These are phyloP conservation scores for Anoplius nigerrimus DNA, from an alignment of 2,888 invertebrate genomes.

Conservation along the genomic window DNA sequence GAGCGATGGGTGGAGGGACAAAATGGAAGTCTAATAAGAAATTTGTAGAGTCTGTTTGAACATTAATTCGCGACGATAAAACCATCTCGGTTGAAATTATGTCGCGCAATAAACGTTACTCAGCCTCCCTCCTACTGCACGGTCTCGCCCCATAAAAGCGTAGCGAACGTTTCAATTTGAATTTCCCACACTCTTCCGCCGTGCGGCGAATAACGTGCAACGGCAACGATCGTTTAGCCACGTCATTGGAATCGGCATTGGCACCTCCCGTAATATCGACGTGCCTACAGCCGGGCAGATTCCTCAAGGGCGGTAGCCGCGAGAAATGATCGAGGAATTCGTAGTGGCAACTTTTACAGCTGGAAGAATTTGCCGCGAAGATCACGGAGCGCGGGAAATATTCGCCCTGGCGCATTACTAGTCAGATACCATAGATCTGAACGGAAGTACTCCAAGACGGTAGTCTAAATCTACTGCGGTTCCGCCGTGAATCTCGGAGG, in stretches of 20 bases:
- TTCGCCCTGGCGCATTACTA: slow-evolving; percentile 43
- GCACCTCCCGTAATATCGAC: too few species aligned
- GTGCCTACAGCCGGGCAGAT: not conserved
- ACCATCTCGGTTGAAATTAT: too few species aligned
- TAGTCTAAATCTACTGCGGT: slow-evolving; percentile 46
- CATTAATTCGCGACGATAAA: too few species aligned
- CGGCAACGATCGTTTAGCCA: too few species aligned
- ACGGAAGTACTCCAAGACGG: slow-evolving; percentile 38
- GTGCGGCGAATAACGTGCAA: too few species aligned
- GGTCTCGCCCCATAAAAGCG: too few species aligned
- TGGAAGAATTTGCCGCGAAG: slow-evolving; percentile 21
- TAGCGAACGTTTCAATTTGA: too few species aligned
- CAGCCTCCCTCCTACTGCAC: too few species aligned
- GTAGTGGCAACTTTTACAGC: slow-evolving; percentile 17
- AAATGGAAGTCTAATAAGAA: slow-evolving; percentile 3
- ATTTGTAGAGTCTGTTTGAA: not conserved
- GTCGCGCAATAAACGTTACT: too few species aligned
- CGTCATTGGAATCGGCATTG: too few species aligned
- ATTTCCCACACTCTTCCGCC: too few species aligned
- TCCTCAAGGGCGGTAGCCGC: not conserved
- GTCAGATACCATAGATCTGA: slow-evolving; percentile 39
- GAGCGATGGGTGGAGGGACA: not conserved
- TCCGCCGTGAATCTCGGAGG: slow-evolving; percentile 47
- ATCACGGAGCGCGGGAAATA: slow-evolving; percentile 27
- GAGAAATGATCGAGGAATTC: slow-evolving; percentile 6